phyloP scores from a whole-genome alignment of 2,113 vertebrate genomes.

The Crocuta crocuta region DNA sequence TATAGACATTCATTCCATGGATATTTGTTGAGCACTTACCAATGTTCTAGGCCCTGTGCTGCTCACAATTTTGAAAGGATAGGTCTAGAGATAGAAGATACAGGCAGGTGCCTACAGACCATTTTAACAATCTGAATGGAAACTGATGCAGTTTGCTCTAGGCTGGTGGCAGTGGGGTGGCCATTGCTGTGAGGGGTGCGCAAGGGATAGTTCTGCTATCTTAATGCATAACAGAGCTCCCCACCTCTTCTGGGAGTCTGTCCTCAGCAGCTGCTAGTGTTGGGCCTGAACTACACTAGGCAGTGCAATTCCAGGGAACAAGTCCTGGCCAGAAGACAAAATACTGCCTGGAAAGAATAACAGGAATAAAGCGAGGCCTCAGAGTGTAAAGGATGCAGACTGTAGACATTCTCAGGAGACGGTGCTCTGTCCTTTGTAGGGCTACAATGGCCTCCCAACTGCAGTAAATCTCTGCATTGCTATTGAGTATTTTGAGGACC shows the following conservation, averaged over 20 bases:
- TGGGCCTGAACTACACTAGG: background rate
- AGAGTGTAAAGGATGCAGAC: background rate
- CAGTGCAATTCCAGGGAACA: background rate
- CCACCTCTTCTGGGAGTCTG: background rate
- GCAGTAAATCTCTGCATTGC: background rate
- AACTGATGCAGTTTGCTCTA: background rate
- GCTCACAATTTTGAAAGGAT: background rate
- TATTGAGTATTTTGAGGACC: background rate
- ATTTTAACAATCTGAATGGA: background rate
- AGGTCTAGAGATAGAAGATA: background rate
- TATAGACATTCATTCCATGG: background rate
- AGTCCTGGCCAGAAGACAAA: background rate
- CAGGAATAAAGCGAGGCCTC: background rate
- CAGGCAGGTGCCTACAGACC: background rate
- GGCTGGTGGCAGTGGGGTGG: background rate
- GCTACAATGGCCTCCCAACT: too few relatives aligned
- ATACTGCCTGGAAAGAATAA: background rate
- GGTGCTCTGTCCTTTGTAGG: background rate
- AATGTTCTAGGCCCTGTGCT: background rate
- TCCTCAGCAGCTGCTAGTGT: background rate
- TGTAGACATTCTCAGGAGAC: background rate
- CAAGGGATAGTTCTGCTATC: background rate
- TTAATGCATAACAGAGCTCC: background rate
- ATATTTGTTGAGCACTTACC: background rate
- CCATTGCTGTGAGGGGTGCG: rapidly evolving